Conservation (phyloP, 2,888 invertebrate genomes). For the Neoascia interrupta region DNA sequence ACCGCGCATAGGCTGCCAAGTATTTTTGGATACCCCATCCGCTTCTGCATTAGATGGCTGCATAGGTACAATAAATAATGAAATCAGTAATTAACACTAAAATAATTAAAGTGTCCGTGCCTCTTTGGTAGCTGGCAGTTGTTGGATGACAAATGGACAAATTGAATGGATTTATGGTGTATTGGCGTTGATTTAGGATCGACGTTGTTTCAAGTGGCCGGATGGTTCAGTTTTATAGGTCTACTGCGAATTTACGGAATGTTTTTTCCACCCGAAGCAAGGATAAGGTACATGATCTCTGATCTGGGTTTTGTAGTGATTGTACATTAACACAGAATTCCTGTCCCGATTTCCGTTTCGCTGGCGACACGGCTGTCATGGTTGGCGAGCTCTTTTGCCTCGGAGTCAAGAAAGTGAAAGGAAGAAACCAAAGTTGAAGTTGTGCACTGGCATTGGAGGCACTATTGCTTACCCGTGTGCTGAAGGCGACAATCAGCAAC, state of each 20-base stretch:
- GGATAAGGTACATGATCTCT: not conserved
- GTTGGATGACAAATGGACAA: constrained; percentile 66
- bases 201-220: not conserved
- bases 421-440: constrained; percentile 45
- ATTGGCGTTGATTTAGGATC: constrained; percentile 47
- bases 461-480: constrained; percentile 23
- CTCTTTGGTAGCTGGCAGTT: constrained; percentile 28
- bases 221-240: too few species aligned
- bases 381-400: constrained; percentile 33
- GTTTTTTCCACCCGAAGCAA: not conserved
- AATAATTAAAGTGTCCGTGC: constrained; percentile 68
- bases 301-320: too few species aligned
- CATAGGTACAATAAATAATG: constrained; percentile 56
- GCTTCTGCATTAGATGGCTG: not conserved
- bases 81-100: constrained; percentile 68
- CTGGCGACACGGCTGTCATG: constrained; percentile 23
- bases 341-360: constrained; percentile 29
- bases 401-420: constrained; percentile 58
- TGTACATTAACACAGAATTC: constrained; percentile 11
- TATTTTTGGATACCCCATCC: constrained; percentile 62
- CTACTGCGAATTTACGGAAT: too few species aligned
- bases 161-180: constrained; percentile 65
- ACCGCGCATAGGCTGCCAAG: constrained; percentile 39
- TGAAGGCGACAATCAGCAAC: constrained; percentile 59
- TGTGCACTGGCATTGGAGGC: not conserved